Base-by-base conservation (phyloP, 1,140 invertebrate genomes). In the Octopus sinensis region DNA sequence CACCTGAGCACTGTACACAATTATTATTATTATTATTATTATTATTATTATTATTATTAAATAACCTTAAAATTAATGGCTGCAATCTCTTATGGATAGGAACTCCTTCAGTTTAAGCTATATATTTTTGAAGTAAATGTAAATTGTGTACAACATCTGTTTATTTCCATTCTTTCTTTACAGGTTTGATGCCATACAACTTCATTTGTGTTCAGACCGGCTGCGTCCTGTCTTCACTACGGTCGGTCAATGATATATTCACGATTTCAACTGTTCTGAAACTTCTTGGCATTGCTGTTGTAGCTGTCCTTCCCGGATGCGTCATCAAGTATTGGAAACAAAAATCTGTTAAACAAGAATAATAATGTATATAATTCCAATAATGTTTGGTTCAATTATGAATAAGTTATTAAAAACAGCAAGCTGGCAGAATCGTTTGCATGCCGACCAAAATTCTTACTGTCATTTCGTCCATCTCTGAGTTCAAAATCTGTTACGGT, bases 171-270 rank as follows among this genome's bases (percentile, higher is more conserved):
- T 51, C 79, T 56, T n/a, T 80, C 53, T 54, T 88, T 91, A 23
- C 89, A 94, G 93, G 93, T 84, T 86, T 94, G 82, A 92, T 93
- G 89, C 93, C 93, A 10, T 94, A 94, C 88, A 94, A 94, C 84
- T 93, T 93, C 85, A 90, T 94, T 53, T 93, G 93, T 84, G 92
- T 93, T 10, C 91, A 94, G 85, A 92, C 93, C 4, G 93, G 93
- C 0, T 91, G 89, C 73, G 91, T 94, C 83, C 84, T 94, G 13
- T 90, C 91, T 17, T 88, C 92, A 81, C 86, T 94, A n/a, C 84
- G 86, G 51, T 92, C 92, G 0, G 84, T 93, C 80, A 90, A 93
- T 82, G 93, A 94, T 86, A 88, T 94, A 9, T 92, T 93, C 84
- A 92, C 90, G 56, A 86, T 85, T 12, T 85, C 85, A 78, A 93